Percentiles rank a stretch among this genome's conserved stretches.
These are phyloP conservation scores for Erethizon dorsatum DNA, from an alignment of 2,797 vertebrate genomes.

Conservation along the genomic window DNA sequence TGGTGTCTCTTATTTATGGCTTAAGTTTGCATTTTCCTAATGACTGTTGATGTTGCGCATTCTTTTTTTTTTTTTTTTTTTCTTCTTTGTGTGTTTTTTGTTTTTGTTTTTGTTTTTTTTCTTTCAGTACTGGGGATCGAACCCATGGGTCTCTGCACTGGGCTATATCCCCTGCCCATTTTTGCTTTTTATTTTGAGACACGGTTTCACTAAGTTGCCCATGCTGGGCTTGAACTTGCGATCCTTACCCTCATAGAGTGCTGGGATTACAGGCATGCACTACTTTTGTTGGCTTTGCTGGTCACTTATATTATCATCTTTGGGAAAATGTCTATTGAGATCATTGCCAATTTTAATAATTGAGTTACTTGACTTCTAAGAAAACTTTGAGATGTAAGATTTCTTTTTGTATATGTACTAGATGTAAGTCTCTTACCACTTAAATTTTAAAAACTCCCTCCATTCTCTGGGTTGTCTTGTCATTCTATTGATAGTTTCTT, in stretches of 20 bases:
- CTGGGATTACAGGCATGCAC: background rate
- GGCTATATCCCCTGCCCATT: background rate
- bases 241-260: background rate
- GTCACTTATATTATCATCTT: slow-evolving; percentile 1
- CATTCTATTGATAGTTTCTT: slow-evolving; percentile 5
- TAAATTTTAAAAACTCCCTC: background rate
- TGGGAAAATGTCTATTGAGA: slow-evolving; percentile 40
- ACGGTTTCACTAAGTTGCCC: background rate
- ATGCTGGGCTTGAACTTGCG: background rate
- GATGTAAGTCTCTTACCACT: background rate
- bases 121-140: no score
- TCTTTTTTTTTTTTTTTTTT: slow-evolving; percentile 40
- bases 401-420: slow-evolving; percentile 33
- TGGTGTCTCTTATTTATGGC: background rate
- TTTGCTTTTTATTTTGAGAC: background rate
- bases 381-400: background rate
- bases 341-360: slow-evolving; percentile 41
- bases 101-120: background rate
- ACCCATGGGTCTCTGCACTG: no score
- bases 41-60: background rate
- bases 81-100: no score
- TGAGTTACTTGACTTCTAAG: slow-evolving; percentile 3
- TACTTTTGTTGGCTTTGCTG: background rate
- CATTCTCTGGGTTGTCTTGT: background rate
- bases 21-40: slow-evolving; percentile 35